A percentile compares a stretch with the other conserved stretches of the same genome.
Evolutionary conservation across 2,113 vertebrate species (phyloP).

Genomic region (Dromiciops gliroides): DNA sequence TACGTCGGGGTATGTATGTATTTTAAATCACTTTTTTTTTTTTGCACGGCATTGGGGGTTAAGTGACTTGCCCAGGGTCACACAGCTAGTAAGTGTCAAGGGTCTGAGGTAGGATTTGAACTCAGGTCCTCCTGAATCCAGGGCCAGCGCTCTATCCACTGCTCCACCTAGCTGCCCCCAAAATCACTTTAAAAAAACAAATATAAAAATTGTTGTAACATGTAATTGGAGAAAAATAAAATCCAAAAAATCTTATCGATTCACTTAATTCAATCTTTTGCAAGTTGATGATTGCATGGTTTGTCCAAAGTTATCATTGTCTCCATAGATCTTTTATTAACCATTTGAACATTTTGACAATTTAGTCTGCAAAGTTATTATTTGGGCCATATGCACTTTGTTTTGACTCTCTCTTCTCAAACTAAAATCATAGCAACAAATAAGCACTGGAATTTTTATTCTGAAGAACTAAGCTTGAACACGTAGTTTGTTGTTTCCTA

Average conservation of each 20-base stretch:
- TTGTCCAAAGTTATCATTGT: neutral
- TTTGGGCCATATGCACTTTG: slow-evolving; percentile 6
- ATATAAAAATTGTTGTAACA: neutral
- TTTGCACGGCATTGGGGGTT: too few species aligned
- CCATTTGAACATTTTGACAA: slow-evolving; percentile 18
- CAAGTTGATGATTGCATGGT: neutral
- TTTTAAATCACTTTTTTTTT: neutral
- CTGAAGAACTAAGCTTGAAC: neutral
- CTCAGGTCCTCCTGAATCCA: too few species aligned
- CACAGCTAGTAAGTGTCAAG: too few species aligned
- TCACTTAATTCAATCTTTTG: neutral
- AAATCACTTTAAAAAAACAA: too few species aligned
- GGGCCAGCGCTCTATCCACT: too few species aligned
- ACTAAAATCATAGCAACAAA: neutral
- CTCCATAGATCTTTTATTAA: neutral
- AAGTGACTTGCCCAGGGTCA: too few species aligned
- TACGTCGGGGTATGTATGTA: neutral
- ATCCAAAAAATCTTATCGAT: neutral
- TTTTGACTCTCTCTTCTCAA: neutral
- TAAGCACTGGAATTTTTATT: neutral
- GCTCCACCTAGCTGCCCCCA: too few species aligned
- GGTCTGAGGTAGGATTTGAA: too few species aligned
- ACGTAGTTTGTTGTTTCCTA: neutral
- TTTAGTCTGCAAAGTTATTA: neutral
- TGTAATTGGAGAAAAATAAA: neutral